Percentiles rank a stretch among this genome's conserved stretches.
Conservation (phyloP, 2,888 invertebrate species). For the Globia sparganii region DNA sequence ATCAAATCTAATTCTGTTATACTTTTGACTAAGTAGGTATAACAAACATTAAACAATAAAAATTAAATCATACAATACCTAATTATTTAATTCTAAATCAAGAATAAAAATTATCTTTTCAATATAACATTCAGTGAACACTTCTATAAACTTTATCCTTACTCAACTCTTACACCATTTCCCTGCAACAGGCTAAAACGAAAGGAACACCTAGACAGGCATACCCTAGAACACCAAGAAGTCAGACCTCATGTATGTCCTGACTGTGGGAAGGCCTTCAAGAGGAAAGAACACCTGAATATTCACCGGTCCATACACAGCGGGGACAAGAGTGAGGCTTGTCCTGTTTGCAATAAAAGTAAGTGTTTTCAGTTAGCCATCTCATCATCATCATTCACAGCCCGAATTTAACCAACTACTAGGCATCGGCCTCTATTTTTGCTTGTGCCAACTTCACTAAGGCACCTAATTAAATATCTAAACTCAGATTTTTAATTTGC, state of each 20-base stretch:
- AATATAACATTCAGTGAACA: background rate
- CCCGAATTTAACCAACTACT: too few species aligned
- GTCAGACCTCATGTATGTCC: slow-evolving; percentile 94
- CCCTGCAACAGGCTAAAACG: slow-evolving; percentile 90
- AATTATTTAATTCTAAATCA: background rate
- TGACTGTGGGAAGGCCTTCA: slow-evolving; percentile 94
- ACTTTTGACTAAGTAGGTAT: background rate
- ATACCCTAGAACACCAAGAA: slow-evolving; percentile 94
- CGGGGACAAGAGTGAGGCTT: slow-evolving; percentile 94
- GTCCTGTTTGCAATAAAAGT: slow-evolving; percentile 93
- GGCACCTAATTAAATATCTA: too few species aligned
- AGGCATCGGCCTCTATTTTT: too few species aligned
- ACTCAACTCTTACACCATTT: background rate
- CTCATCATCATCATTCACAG: too few species aligned
- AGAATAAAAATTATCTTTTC: background rate
- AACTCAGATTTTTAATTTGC: too few species aligned
- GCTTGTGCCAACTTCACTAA: too few species aligned
- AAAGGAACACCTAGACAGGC: slow-evolving; percentile 94
- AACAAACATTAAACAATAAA: background rate
- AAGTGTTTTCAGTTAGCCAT: background rate
- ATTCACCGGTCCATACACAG: slow-evolving; percentile 95
- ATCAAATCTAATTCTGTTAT: background rate
- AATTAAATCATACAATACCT: background rate
- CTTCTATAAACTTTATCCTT: background rate
- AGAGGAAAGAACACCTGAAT: slow-evolving; percentile 95